A percentile compares a stretch with the other conserved stretches of the same genome.
Conservation (phyloP, 2,888 invertebrate genomes). For the Pandemis heparana region DNA sequence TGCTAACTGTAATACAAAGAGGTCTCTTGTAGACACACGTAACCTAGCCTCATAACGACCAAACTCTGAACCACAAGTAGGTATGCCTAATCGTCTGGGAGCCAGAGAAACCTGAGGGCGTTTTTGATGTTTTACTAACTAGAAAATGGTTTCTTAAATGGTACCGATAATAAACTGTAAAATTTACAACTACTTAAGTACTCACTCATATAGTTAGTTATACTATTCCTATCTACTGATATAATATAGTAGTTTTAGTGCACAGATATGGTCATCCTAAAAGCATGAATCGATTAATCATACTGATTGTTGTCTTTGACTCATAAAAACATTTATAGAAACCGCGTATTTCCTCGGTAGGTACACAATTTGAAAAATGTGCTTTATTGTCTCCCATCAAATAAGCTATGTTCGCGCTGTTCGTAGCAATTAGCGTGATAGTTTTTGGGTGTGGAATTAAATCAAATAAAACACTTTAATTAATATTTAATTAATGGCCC, state of each 20-base stretch:
- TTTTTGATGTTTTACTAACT: not conserved
- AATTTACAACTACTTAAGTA: too few relatives aligned
- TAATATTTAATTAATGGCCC: not conserved
- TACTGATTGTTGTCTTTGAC: not conserved
- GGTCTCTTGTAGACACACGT: not conserved
- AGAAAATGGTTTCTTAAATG: too few relatives aligned
- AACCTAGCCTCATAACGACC: not conserved
- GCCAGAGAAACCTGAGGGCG: not conserved
- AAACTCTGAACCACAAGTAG: not conserved
- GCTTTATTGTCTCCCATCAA: not conserved
- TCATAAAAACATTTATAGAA: not conserved
- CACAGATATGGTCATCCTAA: too few relatives aligned
- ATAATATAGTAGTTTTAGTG: too few relatives aligned
- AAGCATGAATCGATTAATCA: too few relatives aligned
- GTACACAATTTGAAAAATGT: not conserved
- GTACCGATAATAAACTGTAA: too few relatives aligned
- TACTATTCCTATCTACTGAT: too few relatives aligned
- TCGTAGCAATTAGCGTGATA: not conserved
- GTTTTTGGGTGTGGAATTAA: constrained; percentile 6
- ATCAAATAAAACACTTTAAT: constrained; percentile 10
- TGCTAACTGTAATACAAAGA: not conserved
- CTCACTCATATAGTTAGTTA: too few relatives aligned
- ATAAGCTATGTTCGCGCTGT: not conserved
- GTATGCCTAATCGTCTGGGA: not conserved
- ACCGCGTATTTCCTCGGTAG: not conserved